phyloP scores from a whole-genome alignment of 2,113 vertebrate species.

The Macquaria australasica region DNA sequence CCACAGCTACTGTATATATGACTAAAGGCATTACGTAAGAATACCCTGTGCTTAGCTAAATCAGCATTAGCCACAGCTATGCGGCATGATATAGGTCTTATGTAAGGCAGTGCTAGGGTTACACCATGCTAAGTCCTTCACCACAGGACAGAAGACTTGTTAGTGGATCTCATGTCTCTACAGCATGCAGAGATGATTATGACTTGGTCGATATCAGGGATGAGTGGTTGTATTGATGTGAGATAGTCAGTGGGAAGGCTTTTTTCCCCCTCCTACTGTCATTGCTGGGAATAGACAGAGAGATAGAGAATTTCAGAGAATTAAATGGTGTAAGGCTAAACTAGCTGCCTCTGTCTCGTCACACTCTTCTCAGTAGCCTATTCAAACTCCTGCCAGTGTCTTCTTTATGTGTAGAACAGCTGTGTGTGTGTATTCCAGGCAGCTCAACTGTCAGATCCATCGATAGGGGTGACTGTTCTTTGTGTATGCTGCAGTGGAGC shows the following conservation, averaged over 20 bases:
- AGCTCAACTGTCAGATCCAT: slow-evolving; percentile 44
- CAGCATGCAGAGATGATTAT: slow-evolving; percentile 63
- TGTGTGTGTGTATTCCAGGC: slow-evolving; percentile 37
- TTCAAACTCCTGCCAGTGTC: slow-evolving; percentile 12
- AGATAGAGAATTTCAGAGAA: slow-evolving; percentile 14
- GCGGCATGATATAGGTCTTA: slow-evolving; percentile 60
- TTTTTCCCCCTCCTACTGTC: slow-evolving; percentile 14
- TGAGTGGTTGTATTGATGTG: slow-evolving; percentile 64
- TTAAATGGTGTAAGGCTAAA: slow-evolving; percentile 11
- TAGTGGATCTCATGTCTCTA: slow-evolving; percentile 43
- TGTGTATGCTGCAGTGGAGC: slow-evolving; percentile 6
- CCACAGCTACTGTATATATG: slow-evolving; percentile 45
- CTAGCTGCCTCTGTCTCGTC: background rate
- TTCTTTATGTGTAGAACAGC: slow-evolving; percentile 22
- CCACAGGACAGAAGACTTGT: slow-evolving; percentile 51
- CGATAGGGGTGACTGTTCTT: background rate
- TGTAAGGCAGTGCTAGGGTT: slow-evolving; percentile 49
- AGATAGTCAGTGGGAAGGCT: slow-evolving; percentile 37
- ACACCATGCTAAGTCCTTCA: slow-evolving; percentile 29
- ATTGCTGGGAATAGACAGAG: slow-evolving; percentile 29
- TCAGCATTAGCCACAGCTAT: slow-evolving; percentile 61
- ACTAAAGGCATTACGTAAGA: slow-evolving; percentile 68
- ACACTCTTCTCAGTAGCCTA: background rate
- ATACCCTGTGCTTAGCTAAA: slow-evolving; percentile 41
- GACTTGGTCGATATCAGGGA: slow-evolving; percentile 61